Conservation (phyloP, 2,113 vertebrate genomes). For the Eurypyga helias region DNA sequence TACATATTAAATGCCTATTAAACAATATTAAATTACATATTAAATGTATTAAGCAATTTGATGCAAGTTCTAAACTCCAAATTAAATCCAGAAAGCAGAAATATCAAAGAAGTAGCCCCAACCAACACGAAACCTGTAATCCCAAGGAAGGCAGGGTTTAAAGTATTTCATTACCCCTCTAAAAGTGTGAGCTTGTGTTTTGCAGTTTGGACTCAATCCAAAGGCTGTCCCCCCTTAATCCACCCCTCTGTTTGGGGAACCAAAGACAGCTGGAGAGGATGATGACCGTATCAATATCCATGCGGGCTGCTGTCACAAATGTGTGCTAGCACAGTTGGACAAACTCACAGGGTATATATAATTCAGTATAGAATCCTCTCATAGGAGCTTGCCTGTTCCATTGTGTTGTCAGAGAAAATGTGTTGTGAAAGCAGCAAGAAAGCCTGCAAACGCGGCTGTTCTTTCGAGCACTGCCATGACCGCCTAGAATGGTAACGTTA, state of each 20-base stretch:
- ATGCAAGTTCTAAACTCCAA: neutral
- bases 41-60: neutral
- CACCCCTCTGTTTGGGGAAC: neutral
- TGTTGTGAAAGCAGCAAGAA: neutral
- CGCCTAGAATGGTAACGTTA: neutral
- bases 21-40: neutral
- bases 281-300: neutral
- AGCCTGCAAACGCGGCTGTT: neutral
- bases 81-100: neutral
- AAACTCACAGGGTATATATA: neutral
- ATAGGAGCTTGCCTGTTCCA: neutral
- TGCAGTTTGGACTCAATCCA: neutral
- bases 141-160: neutral
- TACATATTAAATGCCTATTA: neutral
- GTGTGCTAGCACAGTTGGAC: neutral
- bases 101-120: neutral
- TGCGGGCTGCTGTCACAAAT: accelerated
- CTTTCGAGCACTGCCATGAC: neutral
- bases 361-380: neutral
- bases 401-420: neutral
- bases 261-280: neutral
- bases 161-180: neutral
- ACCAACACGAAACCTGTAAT: neutral
- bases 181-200: neutral
- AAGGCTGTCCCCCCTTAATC: neutral